These are phyloP conservation scores for Brevimyrus niger DNA, from an alignment of 2,113 vertebrate genomes.

Conservation along the genomic window DNA sequence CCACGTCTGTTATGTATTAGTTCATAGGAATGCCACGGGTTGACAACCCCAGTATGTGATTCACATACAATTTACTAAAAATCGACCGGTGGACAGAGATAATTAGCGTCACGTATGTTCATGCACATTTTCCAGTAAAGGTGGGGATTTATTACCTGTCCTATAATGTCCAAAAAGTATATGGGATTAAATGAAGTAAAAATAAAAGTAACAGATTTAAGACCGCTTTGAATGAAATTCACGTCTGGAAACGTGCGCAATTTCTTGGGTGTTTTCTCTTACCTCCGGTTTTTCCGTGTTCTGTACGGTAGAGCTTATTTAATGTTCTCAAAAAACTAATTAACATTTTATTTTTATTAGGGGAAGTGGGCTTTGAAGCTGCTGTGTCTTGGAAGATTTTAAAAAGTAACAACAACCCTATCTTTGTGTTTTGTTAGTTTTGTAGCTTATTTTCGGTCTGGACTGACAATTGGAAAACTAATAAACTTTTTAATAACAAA, in stretches of 20 bases:
- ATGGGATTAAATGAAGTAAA: neutral
- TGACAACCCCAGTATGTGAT: neutral
- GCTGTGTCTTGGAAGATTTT: neutral
- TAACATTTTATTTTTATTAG: constrained; percentile 1
- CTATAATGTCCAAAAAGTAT: neutral
- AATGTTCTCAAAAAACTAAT: neutral
- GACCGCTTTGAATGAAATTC: neutral
- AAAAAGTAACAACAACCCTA: neutral
- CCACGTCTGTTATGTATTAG: neutral
- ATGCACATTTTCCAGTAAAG: constrained; percentile 1
- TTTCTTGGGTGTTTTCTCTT: neutral
- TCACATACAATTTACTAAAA: neutral
- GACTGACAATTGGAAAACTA: constrained; percentile 17
- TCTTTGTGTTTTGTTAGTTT: constrained; percentile 10
- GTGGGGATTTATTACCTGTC: neutral
- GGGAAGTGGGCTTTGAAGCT: neutral
- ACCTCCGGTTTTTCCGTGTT: neutral
- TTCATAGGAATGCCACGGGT: neutral
- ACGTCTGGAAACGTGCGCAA: neutral
- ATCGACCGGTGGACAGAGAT: neutral
- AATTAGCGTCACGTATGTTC: neutral
- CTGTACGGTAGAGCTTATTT: neutral
- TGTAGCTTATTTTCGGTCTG: constrained; percentile 13
- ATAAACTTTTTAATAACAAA: constrained; percentile 25
- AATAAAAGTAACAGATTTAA: neutral